Percentiles rank a stretch among this genome's conserved stretches.
Evolutionary conservation across 2,888 invertebrate genomes (phyloP).

Genomic region (Esperia sulphurella): DNA sequence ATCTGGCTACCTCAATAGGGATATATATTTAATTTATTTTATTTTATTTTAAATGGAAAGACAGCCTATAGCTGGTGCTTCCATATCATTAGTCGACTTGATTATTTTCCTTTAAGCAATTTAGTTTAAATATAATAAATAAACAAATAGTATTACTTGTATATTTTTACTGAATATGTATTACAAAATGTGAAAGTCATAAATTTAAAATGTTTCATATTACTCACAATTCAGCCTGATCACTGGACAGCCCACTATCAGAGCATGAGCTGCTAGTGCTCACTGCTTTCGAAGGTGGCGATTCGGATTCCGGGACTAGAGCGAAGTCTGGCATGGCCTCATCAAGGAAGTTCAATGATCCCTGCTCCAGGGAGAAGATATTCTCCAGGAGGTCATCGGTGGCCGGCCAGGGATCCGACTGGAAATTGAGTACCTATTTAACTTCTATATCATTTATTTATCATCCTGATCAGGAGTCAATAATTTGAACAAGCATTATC

Average conservation of each 20-base stretch:
- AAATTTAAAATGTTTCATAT: neutral
- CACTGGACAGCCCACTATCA: conserved; percentile 85
- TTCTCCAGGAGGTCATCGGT: conserved; percentile 83
- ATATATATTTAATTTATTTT: too few relatives aligned
- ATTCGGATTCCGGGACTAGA: conserved; percentile 47
- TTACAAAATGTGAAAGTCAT: neutral
- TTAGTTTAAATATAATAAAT: too few relatives aligned
- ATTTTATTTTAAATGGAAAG: too few relatives aligned
- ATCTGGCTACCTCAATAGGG: too few relatives aligned
- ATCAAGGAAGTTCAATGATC: conserved; percentile 80
- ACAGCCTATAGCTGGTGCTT: too few relatives aligned
- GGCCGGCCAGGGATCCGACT: conserved; percentile 72
- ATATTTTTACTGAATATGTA: too few relatives aligned
- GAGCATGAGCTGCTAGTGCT: conserved; percentile 76
- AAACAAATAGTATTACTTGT: too few relatives aligned
- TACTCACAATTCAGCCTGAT: conserved; percentile 77
- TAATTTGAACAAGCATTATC: too few relatives aligned
- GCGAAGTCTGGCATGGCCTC: conserved; percentile 71
- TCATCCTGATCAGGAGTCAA: too few relatives aligned
- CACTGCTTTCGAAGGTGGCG: conserved; percentile 54
- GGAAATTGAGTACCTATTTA: conserved; percentile 26
- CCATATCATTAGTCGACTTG: too few relatives aligned
- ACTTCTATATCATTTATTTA: neutral
- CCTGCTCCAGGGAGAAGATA: conserved; percentile 82
- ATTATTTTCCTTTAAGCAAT: too few relatives aligned